phyloP scores from a whole-genome alignment of 2,113 vertebrate genomes.

The Orientallactaga bullata region DNA sequence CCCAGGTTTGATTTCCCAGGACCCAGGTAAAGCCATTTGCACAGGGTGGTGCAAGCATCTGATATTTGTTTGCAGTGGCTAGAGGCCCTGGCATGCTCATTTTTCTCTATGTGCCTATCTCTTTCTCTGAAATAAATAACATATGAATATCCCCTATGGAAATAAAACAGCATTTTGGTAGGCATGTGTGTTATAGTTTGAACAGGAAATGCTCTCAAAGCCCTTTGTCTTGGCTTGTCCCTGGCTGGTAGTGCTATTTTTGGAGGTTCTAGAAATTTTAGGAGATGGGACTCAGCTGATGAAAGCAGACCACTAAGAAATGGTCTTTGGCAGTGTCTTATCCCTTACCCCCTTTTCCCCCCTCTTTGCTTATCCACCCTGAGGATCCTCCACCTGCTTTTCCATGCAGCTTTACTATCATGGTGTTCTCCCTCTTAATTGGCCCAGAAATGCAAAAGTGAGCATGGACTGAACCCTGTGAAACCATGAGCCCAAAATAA shows the following conservation, averaged over 20 bases:
- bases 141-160: not conserved
- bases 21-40: too few species aligned
- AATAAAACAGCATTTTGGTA: conserved; percentile 35
- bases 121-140: too few species aligned
- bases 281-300: not conserved
- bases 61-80: too few species aligned
- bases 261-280: not conserved
- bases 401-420: accelerated
- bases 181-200: not conserved
- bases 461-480: not conserved
- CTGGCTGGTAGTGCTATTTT: not conserved
- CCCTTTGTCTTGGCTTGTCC: not conserved
- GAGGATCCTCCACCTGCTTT: not conserved
- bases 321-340: not conserved
- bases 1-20: too few species aligned
- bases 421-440: not conserved
- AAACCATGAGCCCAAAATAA: not conserved
- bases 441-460: not conserved
- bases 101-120: too few species aligned
- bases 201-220: not conserved
- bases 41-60: too few species aligned
- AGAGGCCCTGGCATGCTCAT: too few species aligned
- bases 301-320: not conserved
- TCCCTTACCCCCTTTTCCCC: not conserved
- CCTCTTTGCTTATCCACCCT: not conserved